A percentile compares a stretch with the other conserved stretches of the same genome.
phyloP scores from a whole-genome alignment of 2,888 invertebrate genomes.

The Spodoptera picta region DNA sequence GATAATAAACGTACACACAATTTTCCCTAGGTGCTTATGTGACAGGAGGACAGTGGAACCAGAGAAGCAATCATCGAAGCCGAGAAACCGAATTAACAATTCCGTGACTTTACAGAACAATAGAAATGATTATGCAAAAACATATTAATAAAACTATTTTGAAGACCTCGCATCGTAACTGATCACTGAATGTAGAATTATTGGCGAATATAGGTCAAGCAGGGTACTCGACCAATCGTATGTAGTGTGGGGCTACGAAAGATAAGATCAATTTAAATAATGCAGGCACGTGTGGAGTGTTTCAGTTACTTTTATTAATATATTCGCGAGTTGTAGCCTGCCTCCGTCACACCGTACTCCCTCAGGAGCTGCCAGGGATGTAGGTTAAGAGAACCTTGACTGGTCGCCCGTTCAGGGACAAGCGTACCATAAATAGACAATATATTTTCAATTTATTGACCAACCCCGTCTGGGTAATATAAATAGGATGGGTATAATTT shows the following conservation, averaged over 20 bases:
- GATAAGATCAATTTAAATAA: constrained; percentile 48
- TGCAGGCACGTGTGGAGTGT: constrained; percentile 37
- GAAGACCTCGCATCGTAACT: constrained; percentile 31
- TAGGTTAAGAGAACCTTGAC: constrained; percentile 3
- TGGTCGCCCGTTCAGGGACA: background rate
- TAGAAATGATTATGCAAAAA: background rate
- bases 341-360: constrained; percentile 24
- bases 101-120: background rate
- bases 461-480: background rate
- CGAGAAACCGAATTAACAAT: background rate
- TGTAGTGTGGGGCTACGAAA: background rate
- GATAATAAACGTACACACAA: no score
- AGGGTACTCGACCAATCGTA: constrained; percentile 29
- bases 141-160: constrained; percentile 26
- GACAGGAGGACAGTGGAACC: no score
- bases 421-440: no score
- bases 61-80: no score
- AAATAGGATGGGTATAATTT: no score
- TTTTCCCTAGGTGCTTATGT: no score
- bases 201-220: constrained; percentile 63
- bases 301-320: constrained; percentile 42
- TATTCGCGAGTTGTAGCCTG: constrained; percentile 19
- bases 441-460: no score
- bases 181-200: constrained; percentile 59
- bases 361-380: constrained; percentile 14